phyloP scores from a whole-genome alignment of 1,140 invertebrate genomes.

The Araneus ventricosus region DNA sequence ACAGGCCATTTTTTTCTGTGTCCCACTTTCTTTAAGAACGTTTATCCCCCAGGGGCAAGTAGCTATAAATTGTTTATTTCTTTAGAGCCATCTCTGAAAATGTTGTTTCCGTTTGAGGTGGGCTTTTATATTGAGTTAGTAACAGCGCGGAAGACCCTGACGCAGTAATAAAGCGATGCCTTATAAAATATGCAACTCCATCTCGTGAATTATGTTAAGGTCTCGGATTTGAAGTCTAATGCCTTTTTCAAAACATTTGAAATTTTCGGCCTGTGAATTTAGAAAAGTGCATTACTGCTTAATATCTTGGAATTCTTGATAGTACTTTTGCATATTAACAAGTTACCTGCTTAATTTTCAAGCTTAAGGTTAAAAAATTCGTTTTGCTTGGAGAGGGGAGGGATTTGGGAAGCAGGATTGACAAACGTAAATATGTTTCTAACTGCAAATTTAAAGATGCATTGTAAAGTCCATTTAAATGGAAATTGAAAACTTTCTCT shows the following conservation, averaged over 20 bases:
- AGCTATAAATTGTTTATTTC: neutral
- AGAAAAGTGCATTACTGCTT: neutral
- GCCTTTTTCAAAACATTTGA: neutral
- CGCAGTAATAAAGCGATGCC: neutral
- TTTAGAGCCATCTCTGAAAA: slow-evolving; percentile 5
- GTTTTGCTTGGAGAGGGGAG: too few relatives aligned
- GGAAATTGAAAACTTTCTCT: too few relatives aligned
- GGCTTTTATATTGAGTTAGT: neutral
- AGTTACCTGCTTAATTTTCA: too few relatives aligned
- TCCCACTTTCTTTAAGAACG: neutral
- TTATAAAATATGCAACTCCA: neutral
- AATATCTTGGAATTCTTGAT: too few relatives aligned
- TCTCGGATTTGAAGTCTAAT: neutral
- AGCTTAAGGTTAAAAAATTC: too few relatives aligned
- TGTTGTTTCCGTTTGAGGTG: neutral
- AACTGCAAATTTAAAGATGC: too few relatives aligned
- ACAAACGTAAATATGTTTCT: too few relatives aligned
- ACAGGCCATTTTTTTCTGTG: neutral
- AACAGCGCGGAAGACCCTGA: neutral
- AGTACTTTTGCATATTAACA: too few relatives aligned
- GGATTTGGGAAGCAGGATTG: too few relatives aligned
- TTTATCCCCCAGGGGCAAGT: neutral
- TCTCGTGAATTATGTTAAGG: neutral
- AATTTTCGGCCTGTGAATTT: neutral
- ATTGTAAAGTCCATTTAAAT: too few relatives aligned